These are phyloP conservation scores for Choreutis nemorana DNA, from an alignment of 2,888 invertebrate species.

Conservation along the genomic window DNA sequence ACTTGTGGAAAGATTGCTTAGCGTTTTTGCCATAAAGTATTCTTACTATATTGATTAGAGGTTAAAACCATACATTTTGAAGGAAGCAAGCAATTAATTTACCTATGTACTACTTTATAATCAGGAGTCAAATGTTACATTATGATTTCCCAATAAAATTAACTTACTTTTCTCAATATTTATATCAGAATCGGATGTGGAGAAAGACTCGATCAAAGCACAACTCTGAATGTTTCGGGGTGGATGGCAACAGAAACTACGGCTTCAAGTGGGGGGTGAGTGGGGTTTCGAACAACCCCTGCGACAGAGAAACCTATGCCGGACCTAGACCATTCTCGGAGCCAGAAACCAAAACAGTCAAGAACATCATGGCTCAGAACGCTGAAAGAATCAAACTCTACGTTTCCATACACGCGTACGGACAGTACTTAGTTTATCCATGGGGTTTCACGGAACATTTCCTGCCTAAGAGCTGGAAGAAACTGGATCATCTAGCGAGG, in stretches of 20 bases:
- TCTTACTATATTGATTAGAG: too few species aligned
- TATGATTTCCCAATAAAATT: too few species aligned
- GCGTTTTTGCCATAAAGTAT: too few species aligned
- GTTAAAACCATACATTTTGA: too few species aligned
- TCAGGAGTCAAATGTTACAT: too few species aligned
- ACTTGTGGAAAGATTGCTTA: too few species aligned
- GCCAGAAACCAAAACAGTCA: conserved; percentile 64
- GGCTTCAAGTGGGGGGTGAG: conserved; percentile 72
- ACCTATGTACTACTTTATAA: too few species aligned
- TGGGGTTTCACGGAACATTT: conserved; percentile 67
- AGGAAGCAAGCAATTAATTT: too few species aligned
- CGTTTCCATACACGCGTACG: conserved; percentile 74
- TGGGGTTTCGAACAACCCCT: conserved; percentile 70
- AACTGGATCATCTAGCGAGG: conserved; percentile 42
- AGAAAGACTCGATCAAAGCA: conserved; percentile 66
- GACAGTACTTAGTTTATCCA: conserved; percentile 69
- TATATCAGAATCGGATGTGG: conserved; percentile 68
- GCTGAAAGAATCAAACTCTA: conserved; percentile 67
- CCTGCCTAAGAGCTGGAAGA: conserved; percentile 53
- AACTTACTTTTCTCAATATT: too few species aligned
- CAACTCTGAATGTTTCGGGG: conserved; percentile 59
- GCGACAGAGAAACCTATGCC: conserved; percentile 65
- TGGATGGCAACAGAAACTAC: conserved; percentile 77
- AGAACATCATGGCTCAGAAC: conserved; percentile 57
- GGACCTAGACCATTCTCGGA: conserved; percentile 70